Evolutionary conservation across 2,113 vertebrate genomes (phyloP), one percentile per base, ranked within the genome.

Genomic region (Gorsachius goisagi): DNA sequence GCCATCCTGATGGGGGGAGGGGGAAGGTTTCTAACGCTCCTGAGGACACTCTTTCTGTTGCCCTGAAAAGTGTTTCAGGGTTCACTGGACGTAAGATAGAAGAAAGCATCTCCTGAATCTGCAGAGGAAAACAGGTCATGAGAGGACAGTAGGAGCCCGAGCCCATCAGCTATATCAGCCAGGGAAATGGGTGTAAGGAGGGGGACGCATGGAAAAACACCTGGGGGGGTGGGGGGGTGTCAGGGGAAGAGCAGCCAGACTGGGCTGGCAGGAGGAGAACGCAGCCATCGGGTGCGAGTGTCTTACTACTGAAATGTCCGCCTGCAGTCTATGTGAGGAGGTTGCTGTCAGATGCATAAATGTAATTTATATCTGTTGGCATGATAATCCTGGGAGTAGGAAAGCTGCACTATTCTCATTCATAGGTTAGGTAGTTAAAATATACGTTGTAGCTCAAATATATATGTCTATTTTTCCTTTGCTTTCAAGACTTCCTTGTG

Each of bases 51-150:
- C 20, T 23, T 84, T 58, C 58, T 52, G 33, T 35, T 82, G 37
- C 30, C n/a, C 8, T 30, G 59, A 77, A 82, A 73, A 73, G 33
- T 19, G n/a, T 52, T 68, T 59, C 39, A 66, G 37, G 50, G 45
- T 71, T 80, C 62, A 22, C 11, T 66, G 20, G 6, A 17, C 16
- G 2, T 76, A 59, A 39, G 35, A 12, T 3, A 74, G 32, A 49
- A 37, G 37, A 78, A 74, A 83, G 11, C 15, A n/a, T 13, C 35
- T 85, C 28, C 45, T 21, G 9, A 80, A 47, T 41, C 47, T 62
- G 13, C 45, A 71, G 82, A 77, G 72, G 7, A 0, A 1, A 41
- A 75, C 24, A 41, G 28, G 15, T 62, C 33, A 52, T 0, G 0
- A 55, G 47, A 50, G 28, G 30, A 41, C 1, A 4, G 28, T 18